Conservation (phyloP, 2,113 vertebrate species). For the Tragelaphus buxtoni region DNA sequence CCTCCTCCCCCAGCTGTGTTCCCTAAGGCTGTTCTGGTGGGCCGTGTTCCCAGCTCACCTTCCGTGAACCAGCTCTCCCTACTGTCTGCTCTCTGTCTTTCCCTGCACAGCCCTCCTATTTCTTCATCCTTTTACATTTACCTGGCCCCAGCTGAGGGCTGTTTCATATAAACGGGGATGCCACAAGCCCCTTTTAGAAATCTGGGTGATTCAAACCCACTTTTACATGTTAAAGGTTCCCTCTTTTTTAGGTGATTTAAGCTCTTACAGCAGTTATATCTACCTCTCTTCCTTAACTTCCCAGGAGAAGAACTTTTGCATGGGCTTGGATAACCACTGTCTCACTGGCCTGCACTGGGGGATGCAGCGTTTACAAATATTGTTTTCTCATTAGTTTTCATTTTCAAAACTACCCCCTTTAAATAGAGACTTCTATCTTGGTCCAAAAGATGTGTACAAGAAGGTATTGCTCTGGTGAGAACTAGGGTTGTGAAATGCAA, state of each 20-base stretch:
- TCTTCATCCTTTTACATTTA: background rate
- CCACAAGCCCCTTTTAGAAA: background rate
- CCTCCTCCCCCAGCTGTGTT: background rate
- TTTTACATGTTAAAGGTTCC: background rate
- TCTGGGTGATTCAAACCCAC: background rate
- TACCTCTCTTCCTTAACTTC: no score
- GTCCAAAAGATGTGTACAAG: background rate
- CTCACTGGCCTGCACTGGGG: background rate
- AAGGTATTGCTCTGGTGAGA: conserved; percentile 5
- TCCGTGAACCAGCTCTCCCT: background rate
- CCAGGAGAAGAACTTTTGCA: background rate
- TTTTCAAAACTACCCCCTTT: conserved; percentile 31
- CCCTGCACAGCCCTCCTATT: background rate
- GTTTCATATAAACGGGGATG: background rate
- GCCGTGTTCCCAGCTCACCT: background rate
- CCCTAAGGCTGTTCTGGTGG: background rate
- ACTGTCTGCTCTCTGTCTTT: background rate
- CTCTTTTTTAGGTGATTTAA: background rate
- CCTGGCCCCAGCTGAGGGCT: background rate
- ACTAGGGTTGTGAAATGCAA: conserved; percentile 27
- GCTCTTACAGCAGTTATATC: background rate
- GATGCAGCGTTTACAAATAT: background rate
- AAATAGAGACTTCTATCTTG: background rate
- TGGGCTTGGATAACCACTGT: background rate
- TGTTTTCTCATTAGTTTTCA: background rate